Percentiles rank a stretch among this genome's conserved stretches.
phyloP scores from a whole-genome alignment of 2,888 invertebrate species.

The Pristionchus exspectatus region DNA sequence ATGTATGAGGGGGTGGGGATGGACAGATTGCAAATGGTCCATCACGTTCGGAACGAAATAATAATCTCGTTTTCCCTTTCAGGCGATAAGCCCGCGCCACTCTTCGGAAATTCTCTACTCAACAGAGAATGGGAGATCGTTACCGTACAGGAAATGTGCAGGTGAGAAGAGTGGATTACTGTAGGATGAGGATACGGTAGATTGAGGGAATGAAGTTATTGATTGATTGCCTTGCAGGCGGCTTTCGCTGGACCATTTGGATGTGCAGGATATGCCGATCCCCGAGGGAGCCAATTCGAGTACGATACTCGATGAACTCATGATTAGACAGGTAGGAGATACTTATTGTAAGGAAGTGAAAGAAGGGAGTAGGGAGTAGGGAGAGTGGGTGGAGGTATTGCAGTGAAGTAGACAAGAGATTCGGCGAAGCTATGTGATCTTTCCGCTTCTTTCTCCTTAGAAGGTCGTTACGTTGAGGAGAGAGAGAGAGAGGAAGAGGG shows the following conservation, averaged over 20 bases:
- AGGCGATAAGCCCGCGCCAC: slow-evolving; percentile 71
- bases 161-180: slow-evolving; percentile 8
- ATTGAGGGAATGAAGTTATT: not conserved
- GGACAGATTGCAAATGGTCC: not conserved
- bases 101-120: slow-evolving; percentile 69
- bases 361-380: not conserved
- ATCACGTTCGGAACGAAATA: not conserved
- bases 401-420: not conserved
- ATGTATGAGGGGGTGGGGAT: not conserved
- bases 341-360: not conserved
- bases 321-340: slow-evolving; percentile 74
- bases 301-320: slow-evolving; percentile 76
- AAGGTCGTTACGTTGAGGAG: not conserved
- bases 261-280: slow-evolving; percentile 75
- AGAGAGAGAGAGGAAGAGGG: not conserved
- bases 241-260: slow-evolving; percentile 79
- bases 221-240: slow-evolving; percentile 69
- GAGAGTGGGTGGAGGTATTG: not conserved
- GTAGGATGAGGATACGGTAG: not conserved
- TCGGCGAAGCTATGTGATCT: slow-evolving; percentile 9
- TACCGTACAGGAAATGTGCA: slow-evolving; percentile 80
- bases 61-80: not conserved
- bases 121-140: slow-evolving; percentile 80
- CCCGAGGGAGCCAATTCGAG: slow-evolving; percentile 75
- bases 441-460: slow-evolving; percentile 3